phyloP scores from a whole-genome alignment of 2,113 vertebrate species.

The Neodontobutis hainanensis region DNA sequence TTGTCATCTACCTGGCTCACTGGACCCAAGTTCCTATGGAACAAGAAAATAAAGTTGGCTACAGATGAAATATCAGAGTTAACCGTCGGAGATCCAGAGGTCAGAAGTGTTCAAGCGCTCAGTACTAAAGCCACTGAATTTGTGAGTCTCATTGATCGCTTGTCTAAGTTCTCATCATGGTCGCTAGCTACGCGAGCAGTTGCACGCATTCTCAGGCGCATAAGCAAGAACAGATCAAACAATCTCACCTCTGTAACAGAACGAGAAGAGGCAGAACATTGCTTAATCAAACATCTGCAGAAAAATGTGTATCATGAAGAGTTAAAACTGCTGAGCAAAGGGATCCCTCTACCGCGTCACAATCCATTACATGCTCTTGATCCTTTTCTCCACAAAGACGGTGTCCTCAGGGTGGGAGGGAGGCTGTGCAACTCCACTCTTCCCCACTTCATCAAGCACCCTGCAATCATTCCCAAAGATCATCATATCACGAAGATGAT shows the following conservation, averaged over 20 bases:
- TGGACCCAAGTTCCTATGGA: constrained; percentile 1
- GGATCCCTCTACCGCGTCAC: background rate
- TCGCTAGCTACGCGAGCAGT: background rate
- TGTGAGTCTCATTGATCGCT: background rate
- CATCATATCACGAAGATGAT: background rate
- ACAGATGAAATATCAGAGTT: background rate
- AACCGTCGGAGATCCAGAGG: background rate
- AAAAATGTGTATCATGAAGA: background rate
- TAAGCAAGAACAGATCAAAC: background rate
- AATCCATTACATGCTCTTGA: too few relatives aligned
- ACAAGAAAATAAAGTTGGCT: background rate
- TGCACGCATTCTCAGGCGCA: background rate
- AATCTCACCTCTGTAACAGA: background rate
- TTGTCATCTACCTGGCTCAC: background rate
- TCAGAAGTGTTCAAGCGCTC: background rate
- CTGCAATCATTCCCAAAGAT: background rate
- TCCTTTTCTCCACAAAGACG: too few relatives aligned
- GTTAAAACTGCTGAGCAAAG: background rate
- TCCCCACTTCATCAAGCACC: background rate
- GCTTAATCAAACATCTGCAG: background rate
- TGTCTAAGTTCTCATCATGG: constrained; percentile 14
- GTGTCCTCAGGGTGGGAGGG: background rate
- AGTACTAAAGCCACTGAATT: background rate
- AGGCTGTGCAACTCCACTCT: constrained; percentile 1
- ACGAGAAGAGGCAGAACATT: background rate